phyloP scores from a whole-genome alignment of 2,113 vertebrate genomes.

The Catharus fuscescens region DNA sequence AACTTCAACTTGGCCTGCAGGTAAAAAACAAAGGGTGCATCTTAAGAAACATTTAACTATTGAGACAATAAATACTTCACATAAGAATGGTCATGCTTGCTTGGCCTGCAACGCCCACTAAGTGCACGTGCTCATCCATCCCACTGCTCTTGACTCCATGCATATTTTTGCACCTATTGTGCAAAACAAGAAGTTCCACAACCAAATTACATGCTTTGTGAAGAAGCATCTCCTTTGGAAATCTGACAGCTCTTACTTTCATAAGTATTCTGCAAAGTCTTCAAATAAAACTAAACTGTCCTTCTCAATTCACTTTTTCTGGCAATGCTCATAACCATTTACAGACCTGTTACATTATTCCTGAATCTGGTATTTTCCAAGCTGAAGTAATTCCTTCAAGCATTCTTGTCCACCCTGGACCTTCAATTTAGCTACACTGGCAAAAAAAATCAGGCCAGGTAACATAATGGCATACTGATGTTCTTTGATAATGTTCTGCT shows the following conservation, averaged over 20 bases:
- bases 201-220: background rate
- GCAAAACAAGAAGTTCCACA: background rate
- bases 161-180: background rate
- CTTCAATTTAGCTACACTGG: background rate
- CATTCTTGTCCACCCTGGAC: background rate
- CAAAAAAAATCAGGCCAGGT: background rate
- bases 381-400: background rate
- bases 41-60: background rate
- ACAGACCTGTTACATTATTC: background rate
- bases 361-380: background rate
- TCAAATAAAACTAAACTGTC: background rate
- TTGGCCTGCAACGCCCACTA: background rate
- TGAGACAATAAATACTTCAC: background rate
- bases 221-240: background rate
- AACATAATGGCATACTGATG: background rate
- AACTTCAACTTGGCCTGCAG: slow-evolving; percentile 87
- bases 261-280: background rate
- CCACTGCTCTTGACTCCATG: background rate
- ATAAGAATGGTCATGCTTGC: background rate
- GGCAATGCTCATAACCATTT: background rate
- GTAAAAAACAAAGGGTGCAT: background rate
- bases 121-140: background rate
- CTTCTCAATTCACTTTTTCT: background rate
- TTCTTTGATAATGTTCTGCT: background rate
- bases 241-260: background rate